Evolutionary conservation across 2,113 vertebrate species (phyloP), one percentile per base, ranked within the genome.

Genomic region (Otis tarda): DNA sequence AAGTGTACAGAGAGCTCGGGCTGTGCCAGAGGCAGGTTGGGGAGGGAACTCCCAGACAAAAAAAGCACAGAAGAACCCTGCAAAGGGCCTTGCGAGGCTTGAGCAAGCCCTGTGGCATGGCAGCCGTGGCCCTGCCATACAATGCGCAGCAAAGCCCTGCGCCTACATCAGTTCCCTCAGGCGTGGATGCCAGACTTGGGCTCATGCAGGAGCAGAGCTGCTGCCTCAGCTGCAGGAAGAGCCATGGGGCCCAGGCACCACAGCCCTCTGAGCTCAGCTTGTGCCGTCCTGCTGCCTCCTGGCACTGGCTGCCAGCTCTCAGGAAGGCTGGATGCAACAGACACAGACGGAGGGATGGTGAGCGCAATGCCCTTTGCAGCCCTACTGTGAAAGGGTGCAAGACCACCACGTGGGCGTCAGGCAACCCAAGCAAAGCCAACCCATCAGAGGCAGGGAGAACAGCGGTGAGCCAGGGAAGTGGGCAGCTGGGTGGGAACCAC

Each of bases 301-400:
- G 28, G 52, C 18, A 19, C 37, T 18, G 35, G 43, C 68, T 31
- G 16, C 35, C 23, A 4, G 22, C 25, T 8, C 49, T 20, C 30
- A 5, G 76, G 10, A 39, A 14, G 11, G 30, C 41, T 18, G 43
- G 20, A 7, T 17, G 43, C 43, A 35, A 59, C 19, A 19, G 3
- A n/a, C 21, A 4, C 12, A 22, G 22, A 4, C 23, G 0, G 0
- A 4, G 49, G 35, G 41, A 7, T 1, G 1, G 14, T 0, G 4
- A 39, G 49, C 2, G 1, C n/a, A 41, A 76, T 0, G 1, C 14
- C 33, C 23, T 23, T 6, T 5, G 25, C 16, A 10, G 45, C 49
- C 17, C 15, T 28, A 21, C 30, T n/a, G 20, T 13, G 6, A 9
- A 21, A 35, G 30, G 37, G 27, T 5, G 5, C 3, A 7, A 23